Base-by-base conservation (phyloP, 2,888 invertebrate species). In the Bhutanitis thaidina region DNA sequence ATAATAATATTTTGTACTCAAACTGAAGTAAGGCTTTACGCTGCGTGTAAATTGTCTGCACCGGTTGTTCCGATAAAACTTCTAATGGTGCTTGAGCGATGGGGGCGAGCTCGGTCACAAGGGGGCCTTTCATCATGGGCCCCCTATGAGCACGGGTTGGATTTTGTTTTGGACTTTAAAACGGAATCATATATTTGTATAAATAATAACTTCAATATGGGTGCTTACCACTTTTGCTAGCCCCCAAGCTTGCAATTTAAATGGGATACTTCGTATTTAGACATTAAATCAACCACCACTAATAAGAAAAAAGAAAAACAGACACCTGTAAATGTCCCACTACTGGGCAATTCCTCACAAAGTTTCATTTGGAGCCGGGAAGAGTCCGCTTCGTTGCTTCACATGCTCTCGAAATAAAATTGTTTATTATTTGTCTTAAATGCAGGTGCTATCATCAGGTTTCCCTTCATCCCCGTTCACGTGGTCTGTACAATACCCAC, bases 101-200 rank as follows among this genome's bases (percentile, higher is more conserved):
- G 46, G 52, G 53, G 53, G 37, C 49, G 52, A 1, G 27, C 47
- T 52, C 51, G 27, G 45, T 38, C 58, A 41, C 57, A 37, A 14
- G 58, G 53, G 53, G 52, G 52, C 54, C 41, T 54, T 60, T 55
- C 58, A 58, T 60, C 57, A 60, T 43, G 49, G n/a, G 47, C 55
- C 56, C 51, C 53, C 54, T 52, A 34, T 13, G 34, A 52, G 53
- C 53, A 52, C 53, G 27, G 50, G 50, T 27, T 50, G 20, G 39
- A 43, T 30, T 37, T 47, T 39, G 14, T 49, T 37, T 43, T 38
- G 35, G 50, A 50, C 50, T 50, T 50, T 44, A 44, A 25, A 44
- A 38, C 38, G 14, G 1, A 27, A 49, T 38, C 38, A 49, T 49
- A 36, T 16, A 32, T 20, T 29, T 43, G 15, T 41, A 41, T 36